phyloP scores from a whole-genome alignment of 2,888 invertebrate species.

The Archips xylosteana region DNA sequence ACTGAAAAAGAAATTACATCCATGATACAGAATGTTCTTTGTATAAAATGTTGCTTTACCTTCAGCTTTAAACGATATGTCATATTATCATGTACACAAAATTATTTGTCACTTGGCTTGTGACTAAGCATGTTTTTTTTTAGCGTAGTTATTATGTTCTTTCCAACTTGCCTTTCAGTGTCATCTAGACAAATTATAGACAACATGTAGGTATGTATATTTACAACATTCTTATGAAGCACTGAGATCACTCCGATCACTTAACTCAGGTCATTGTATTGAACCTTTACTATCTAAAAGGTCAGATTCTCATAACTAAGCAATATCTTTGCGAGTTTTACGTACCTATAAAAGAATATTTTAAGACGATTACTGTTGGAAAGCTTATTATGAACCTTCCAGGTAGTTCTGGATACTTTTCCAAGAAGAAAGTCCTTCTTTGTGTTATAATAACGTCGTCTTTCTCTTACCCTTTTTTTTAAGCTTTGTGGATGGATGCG shows the following conservation, averaged over 20 bases:
- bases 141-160: neutral
- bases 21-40: constrained; percentile 8
- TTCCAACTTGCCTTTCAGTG: neutral
- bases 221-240: neutral
- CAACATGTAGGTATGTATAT: neutral
- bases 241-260: neutral
- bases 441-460: constrained; percentile 22
- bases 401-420: constrained; percentile 14
- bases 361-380: constrained; percentile 5
- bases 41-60: neutral
- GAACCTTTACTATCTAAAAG: constrained; percentile 21
- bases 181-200: neutral
- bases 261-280: constrained; percentile 23
- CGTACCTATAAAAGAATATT: constrained; percentile 24
- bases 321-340: neutral
- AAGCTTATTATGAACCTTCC: constrained; percentile 29
- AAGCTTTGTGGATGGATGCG: constrained; percentile 30
- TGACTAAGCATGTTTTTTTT: neutral
- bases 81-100: constrained; percentile 7
- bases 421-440: constrained; percentile 27
- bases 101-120: neutral
- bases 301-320: constrained; percentile 21
- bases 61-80: constrained; percentile 20
- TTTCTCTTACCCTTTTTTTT: constrained; percentile 27
- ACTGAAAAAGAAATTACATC: neutral